These are phyloP conservation scores for Mycogona germanica DNA, from an alignment of 2,888 invertebrate genomes.

Conservation along the genomic window DNA sequence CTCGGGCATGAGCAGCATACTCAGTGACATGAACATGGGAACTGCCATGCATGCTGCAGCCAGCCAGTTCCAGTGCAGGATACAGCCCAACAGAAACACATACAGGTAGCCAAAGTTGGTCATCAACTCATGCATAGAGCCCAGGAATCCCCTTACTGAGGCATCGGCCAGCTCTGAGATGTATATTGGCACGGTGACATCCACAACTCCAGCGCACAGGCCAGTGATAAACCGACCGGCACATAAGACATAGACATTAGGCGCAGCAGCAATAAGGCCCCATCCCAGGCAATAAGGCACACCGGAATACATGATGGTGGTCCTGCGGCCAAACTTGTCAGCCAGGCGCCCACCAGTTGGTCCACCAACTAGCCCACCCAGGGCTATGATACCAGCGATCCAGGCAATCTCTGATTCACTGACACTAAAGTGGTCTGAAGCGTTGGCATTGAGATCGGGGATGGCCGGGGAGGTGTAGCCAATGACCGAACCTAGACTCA, in stretches of 20 bases:
- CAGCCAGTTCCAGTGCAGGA: slow-evolving; percentile 13
- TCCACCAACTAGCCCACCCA: neutral
- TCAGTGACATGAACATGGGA: neutral
- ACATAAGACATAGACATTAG: neutral
- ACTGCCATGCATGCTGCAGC: slow-evolving; percentile 8
- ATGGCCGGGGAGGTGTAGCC: slow-evolving; percentile 5
- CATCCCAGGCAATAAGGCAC: neutral
- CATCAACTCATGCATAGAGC: slow-evolving; percentile 17
- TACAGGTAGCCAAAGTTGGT: slow-evolving; percentile 7
- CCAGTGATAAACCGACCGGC: slow-evolving; percentile 21
- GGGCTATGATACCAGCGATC: slow-evolving; percentile 2
- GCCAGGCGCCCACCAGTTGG: neutral
- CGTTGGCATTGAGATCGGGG: slow-evolving; percentile 3
- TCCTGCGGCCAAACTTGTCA: slow-evolving; percentile 8
- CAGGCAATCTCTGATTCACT: neutral
- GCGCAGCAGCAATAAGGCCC: neutral
- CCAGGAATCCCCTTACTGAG: slow-evolving; percentile 19
- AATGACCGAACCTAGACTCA: slow-evolving; percentile 2
- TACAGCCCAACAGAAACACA: slow-evolving; percentile 4
- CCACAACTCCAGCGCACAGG: slow-evolving; percentile 18
- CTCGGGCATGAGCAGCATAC: slow-evolving; percentile 11
- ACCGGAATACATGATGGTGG: neutral
- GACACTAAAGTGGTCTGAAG: neutral
- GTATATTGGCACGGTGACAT: slow-evolving; percentile 16
- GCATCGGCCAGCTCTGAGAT: slow-evolving; percentile 20